Evolutionary conservation across 2,113 vertebrate species (phyloP), one percentile per base, ranked within the genome.

Genomic region (Deroptyus accipitrinus): DNA sequence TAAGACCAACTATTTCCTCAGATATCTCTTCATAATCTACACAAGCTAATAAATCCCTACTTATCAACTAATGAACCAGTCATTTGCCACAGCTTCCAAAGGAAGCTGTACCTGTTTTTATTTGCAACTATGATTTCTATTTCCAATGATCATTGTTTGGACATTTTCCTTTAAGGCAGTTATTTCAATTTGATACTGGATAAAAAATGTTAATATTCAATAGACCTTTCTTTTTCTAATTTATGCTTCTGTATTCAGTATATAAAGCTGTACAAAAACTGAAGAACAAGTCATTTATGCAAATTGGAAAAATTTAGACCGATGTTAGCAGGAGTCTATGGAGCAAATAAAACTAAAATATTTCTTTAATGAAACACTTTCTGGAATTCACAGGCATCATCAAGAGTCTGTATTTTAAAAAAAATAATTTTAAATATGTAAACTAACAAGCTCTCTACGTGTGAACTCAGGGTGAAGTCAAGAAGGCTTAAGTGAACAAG

Each of bases 1-100:
- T 15, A 39, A 93, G 69, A 55, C 39, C 86, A 96, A 92, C 97
- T 96, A 96, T 94, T 96, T 94, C 46, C 86, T 54, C 88, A 70
- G 42, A n/a, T 91, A 90, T 52, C 63, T 79, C 82, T 72, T 84
- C 76, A 76, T 62, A 33, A 90, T 93, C 86, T 62, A 86, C 64
- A 48, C 67, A 33, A 90, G 52, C 48, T 94, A 83, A 95, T 92
- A 95, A 96, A 94, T 90, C 75, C 63, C 84, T 52, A 3, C 46
- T 79, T 94, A 64, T 79, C 90, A 74, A n/a, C 13, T 20, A 68
- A 61, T 91, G 72, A 83, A 78, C 35, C 81, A 63, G 25, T 86
- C 62, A 68, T 84, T 80, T 84, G 66, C 20, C 51, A 24, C 42
- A 7, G 48, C 57, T 74, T 85, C 88, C 90, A 57, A 86, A 95